phyloP scores from a whole-genome alignment of 2,888 invertebrate species.

The Saturnia pavonia region DNA sequence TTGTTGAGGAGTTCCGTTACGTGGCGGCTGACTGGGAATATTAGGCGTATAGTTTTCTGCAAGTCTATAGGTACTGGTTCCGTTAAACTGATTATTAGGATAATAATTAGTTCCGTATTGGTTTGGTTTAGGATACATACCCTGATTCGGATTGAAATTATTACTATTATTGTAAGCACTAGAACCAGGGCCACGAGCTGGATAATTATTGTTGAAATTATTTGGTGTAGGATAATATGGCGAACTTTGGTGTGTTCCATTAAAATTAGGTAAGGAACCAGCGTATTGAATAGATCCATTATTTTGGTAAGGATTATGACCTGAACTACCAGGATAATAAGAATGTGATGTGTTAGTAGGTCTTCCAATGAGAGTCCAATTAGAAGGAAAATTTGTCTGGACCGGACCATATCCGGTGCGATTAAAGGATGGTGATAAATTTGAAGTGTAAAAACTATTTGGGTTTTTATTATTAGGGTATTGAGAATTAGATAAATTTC shows the following conservation, averaged over 20 bases:
- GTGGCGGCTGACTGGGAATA: constrained; percentile 20
- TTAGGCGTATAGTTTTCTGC: constrained; percentile 18
- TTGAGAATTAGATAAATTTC: not conserved
- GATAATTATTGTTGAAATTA: not conserved
- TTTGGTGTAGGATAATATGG: constrained; percentile 11
- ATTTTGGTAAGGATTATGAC: not conserved
- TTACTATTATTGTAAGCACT: constrained; percentile 6
- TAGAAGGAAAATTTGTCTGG: constrained; percentile 3
- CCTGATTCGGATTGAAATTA: constrained; percentile 13
- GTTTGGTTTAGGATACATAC: constrained; percentile 10
- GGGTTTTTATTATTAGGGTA: constrained; percentile 5
- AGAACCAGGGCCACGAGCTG: constrained; percentile 5
- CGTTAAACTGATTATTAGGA: constrained; percentile 16
- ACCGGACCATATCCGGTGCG: not conserved
- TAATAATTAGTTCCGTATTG: not conserved
- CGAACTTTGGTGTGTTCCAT: constrained; percentile 5
- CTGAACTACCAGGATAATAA: not conserved
- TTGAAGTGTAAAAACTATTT: not conserved
- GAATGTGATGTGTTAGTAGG: not conserved
- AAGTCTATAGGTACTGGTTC: constrained; percentile 18
- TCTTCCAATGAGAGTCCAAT: not conserved
- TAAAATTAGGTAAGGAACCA: not conserved
- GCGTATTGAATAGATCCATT: not conserved
- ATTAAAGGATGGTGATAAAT: not conserved
- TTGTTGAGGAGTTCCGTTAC: constrained; percentile 1